Percentiles rank a stretch among this genome's conserved stretches.
phyloP scores from a whole-genome alignment of 2,888 invertebrate genomes.

The Gandaritis pyraliata region DNA sequence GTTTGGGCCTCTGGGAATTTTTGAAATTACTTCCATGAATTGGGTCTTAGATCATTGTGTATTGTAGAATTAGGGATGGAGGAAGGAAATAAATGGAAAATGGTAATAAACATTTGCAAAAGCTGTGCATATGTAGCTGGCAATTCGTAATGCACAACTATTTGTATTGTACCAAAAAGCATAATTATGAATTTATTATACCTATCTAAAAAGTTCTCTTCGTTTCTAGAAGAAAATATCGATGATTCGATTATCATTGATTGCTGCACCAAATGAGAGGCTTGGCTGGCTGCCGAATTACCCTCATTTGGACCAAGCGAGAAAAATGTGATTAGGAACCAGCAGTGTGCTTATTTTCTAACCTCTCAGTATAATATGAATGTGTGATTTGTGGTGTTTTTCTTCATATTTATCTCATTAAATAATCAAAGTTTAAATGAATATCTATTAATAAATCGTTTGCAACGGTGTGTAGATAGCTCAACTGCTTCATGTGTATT shows the following conservation, averaged over 20 bases:
- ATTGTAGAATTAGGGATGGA: constrained; percentile 3
- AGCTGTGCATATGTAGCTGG: neutral
- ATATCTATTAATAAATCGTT: no score
- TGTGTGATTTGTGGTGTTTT: no score
- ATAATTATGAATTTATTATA: no score
- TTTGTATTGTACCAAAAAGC: no score
- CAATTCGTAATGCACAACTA: no score
- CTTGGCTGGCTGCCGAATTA: constrained; percentile 26
- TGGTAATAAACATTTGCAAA: neutral
- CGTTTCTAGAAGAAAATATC: constrained; percentile 20
- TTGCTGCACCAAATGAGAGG: constrained; percentile 26
- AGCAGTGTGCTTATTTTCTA: neutral
- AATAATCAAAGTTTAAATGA: no score
- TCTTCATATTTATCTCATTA: no score
- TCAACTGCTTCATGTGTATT: no score
- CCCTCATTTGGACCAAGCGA: constrained; percentile 11
- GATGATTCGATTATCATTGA: constrained; percentile 33
- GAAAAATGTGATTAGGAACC: constrained; percentile 13
- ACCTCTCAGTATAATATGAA: no score
- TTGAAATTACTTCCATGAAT: constrained; percentile 26
- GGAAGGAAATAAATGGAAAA: constrained; percentile 6
- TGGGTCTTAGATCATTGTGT: constrained; percentile 12
- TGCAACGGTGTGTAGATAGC: no score
- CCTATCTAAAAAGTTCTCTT: constrained; percentile 3
- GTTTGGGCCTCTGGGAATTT: constrained; percentile 20